Evolutionary conservation across 1,140 invertebrate genomes (phyloP), one percentile per base, ranked within the genome.

Genomic region (Heterodera schachtii): DNA sequence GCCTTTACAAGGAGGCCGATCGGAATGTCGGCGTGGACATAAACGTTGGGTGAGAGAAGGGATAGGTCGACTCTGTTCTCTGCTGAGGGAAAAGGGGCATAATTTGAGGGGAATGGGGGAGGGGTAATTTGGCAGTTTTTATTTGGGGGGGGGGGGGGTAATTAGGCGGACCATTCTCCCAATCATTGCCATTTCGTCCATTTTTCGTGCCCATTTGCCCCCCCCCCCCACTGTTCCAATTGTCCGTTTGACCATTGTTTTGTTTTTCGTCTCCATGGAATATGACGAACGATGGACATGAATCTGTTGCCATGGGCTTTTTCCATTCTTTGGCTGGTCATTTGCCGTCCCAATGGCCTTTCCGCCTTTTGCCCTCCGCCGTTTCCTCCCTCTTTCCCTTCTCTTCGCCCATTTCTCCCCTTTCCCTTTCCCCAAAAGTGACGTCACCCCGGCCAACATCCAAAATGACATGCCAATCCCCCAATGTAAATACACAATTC

Each of bases 381-480:
- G 8, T 13, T 41, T 71, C n/a, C 21, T 71, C 8, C 21, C 5
- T 11, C 44, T 71, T 11, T 11, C 19, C 44, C 69, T 71, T n/a
- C 9, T 43, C n/a, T 44, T 31, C 16, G 13, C 1, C 57, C 57
- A 19, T 5, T 21, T 80, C 49, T 71, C 7, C 31, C 41, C 44
- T 73, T 43, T 82, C 41, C 31, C 44, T 60, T 9, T 19, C 41
- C 47, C 43, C 9, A 41, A 71, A 78, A 78, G 77, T 13, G 77
- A 78, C 46, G 31, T 90, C 13, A 81, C 88, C 11, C 87, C 88
- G 11, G 84, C 80, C 57, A 41, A 75, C n/a, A 41, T 89, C 16
- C 80, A 86, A 47, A 77, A 84, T 57, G 88, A 88, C 69, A 80
- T 89, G 71, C 89, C 88, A 11, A 80, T 90, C 69, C 88, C 88